These are phyloP conservation scores for Notoglanidium macrostoma DNA, from an alignment of 2,797 vertebrate species.

Conservation along the genomic window DNA sequence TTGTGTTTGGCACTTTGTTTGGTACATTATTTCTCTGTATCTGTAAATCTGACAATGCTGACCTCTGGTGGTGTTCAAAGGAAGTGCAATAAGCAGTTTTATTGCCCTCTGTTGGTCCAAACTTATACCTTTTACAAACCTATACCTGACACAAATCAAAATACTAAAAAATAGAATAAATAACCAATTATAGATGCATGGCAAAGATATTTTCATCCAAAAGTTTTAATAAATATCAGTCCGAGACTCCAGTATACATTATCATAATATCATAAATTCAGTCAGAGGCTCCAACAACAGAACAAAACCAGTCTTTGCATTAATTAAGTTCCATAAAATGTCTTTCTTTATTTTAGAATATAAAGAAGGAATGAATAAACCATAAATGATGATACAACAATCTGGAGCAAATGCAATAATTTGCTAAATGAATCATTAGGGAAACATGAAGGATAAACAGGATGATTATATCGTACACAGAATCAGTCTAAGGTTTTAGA, in stretches of 20 bases:
- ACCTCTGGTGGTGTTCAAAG: not conserved
- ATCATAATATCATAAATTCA: no score
- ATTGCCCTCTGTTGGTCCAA: not conserved
- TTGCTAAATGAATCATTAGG: not conserved
- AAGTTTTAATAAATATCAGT: not conserved
- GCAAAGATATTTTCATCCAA: not conserved
- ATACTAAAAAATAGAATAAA: not conserved
- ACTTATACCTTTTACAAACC: no score
- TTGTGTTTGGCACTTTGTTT: not conserved
- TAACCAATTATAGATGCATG: not conserved
- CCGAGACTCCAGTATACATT: no score
- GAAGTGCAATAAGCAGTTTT: not conserved
- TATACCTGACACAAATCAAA: no score
- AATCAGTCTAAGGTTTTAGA: not conserved
- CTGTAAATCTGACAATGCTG: not conserved
- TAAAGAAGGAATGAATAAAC: not conserved
- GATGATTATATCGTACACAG: slow-evolving; percentile 15
- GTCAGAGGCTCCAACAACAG: not conserved
- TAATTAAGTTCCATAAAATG: not conserved
- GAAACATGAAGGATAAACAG: slow-evolving; percentile 18
- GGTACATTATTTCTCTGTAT: not conserved
- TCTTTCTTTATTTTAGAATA: not conserved
- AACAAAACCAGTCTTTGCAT: not conserved
- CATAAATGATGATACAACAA: not conserved
- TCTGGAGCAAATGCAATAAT: not conserved